Evolutionary conservation across 2,888 invertebrate genomes (phyloP).

Genomic region (Leuctra nigra): DNA sequence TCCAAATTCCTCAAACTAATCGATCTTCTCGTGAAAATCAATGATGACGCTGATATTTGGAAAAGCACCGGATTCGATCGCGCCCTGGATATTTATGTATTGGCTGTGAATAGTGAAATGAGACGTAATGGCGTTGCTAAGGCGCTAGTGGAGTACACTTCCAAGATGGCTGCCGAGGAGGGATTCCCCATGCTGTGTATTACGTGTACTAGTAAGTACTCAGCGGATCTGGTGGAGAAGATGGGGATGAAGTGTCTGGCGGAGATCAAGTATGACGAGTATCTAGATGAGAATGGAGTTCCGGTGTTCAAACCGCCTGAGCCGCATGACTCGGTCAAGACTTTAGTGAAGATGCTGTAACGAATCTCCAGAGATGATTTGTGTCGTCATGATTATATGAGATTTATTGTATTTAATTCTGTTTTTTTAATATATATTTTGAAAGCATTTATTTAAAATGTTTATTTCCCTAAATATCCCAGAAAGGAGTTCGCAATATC

Average conservation of each 20-base stretch:
- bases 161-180: constrained; percentile 2
- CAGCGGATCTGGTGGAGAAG: constrained; percentile 1
- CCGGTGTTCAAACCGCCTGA: constrained; percentile 13
- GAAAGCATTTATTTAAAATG: background rate
- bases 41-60: constrained; percentile 10
- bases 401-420: background rate
- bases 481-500: too few species aligned
- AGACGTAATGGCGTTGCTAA: constrained; percentile 13
- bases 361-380: background rate
- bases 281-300: constrained; percentile 11
- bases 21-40: background rate
- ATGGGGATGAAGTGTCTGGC: constrained; percentile 18
- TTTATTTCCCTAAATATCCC: too few species aligned
- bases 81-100: constrained; percentile 9
- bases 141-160: constrained; percentile 14
- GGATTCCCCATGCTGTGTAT: constrained; percentile 8
- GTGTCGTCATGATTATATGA: background rate
- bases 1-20: background rate
- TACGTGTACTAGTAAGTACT: constrained; percentile 14
- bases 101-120: constrained; percentile 4
- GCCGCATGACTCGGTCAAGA: constrained; percentile 17
- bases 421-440: background rate
- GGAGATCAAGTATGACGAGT: constrained; percentile 9
- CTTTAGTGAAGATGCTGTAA: background rate
- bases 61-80: background rate